These are phyloP conservation scores for Macquaria ambigua DNA, from an alignment of 2,113 vertebrate genomes.

Conservation along the genomic window DNA sequence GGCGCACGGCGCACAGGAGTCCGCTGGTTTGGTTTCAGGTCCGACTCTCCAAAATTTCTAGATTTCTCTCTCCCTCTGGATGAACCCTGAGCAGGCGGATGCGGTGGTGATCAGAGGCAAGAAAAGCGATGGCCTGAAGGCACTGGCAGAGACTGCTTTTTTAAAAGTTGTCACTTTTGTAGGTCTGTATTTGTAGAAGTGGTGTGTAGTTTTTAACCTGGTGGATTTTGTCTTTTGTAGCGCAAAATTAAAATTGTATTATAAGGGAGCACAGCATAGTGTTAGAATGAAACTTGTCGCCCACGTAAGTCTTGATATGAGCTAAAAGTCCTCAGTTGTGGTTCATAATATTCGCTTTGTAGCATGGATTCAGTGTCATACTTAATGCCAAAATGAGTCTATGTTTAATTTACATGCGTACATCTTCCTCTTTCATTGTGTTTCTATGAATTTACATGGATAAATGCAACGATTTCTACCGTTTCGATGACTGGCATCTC, in stretches of 20 bases:
- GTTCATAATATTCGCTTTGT: constrained; percentile 55
- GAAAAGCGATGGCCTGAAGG: constrained; percentile 50
- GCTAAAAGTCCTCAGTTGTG: constrained; percentile 63
- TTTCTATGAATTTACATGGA: constrained; percentile 1
- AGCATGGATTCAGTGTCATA: constrained; percentile 5
- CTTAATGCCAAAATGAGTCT: neutral
- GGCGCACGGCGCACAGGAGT: constrained; percentile 58
- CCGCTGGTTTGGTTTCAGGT: constrained; percentile 63
- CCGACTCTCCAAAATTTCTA: constrained; percentile 53
- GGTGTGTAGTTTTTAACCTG: neutral
- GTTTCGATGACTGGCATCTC: neutral
- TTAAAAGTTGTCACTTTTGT: constrained; percentile 63
- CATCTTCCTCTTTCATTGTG: neutral
- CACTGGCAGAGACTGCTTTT: constrained; percentile 52
- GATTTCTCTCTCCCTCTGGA: constrained; percentile 57
- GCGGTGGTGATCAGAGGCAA: constrained; percentile 55
- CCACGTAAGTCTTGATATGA: constrained; percentile 74
- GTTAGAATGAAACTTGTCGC: constrained; percentile 71
- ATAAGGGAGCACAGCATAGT: neutral
- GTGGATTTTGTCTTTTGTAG: neutral
- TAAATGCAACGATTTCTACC: neutral
- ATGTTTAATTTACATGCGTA: neutral
- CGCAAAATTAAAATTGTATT: neutral
- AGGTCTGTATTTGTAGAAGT: constrained; percentile 67
- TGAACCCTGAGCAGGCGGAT: constrained; percentile 66